Evolutionary conservation across 2,113 vertebrate species (phyloP).

Genomic region (Dipodomys merriami): DNA sequence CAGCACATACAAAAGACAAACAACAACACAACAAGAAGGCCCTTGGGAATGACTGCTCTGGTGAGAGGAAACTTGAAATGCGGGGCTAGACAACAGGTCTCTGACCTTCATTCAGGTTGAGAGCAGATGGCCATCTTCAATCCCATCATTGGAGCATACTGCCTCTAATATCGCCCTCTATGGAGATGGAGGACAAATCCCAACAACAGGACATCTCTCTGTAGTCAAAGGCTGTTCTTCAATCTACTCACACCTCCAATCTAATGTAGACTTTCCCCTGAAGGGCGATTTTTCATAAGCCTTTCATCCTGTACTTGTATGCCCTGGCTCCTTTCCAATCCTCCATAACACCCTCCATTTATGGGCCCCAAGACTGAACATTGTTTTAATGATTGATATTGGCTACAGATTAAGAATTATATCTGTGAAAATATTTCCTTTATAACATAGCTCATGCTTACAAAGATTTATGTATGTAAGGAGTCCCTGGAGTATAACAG

Average conservation of each 20-base stretch:
- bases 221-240: constrained; percentile 53
- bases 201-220: background rate
- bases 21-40: too few species aligned
- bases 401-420: constrained; percentile 74
- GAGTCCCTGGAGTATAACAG: constrained; percentile 21
- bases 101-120: background rate
- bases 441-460: constrained; percentile 51
- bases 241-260: constrained; percentile 58
- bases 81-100: background rate
- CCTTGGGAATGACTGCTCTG: background rate
- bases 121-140: background rate
- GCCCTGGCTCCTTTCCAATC: constrained; percentile 68
- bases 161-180: background rate
- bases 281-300: constrained; percentile 75
- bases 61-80: background rate
- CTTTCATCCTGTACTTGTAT: constrained; percentile 64
- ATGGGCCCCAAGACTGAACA: constrained; percentile 57
- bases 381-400: constrained; percentile 72
- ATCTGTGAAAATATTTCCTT: constrained; percentile 74
- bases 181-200: background rate
- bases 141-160: background rate
- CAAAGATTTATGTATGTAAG: constrained; percentile 66
- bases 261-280: constrained; percentile 63
- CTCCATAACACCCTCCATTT: constrained; percentile 62
- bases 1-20: too few species aligned